These are phyloP conservation scores for Erebia epiphron DNA, from an alignment of 2,888 invertebrate genomes.

Conservation along the genomic window DNA sequence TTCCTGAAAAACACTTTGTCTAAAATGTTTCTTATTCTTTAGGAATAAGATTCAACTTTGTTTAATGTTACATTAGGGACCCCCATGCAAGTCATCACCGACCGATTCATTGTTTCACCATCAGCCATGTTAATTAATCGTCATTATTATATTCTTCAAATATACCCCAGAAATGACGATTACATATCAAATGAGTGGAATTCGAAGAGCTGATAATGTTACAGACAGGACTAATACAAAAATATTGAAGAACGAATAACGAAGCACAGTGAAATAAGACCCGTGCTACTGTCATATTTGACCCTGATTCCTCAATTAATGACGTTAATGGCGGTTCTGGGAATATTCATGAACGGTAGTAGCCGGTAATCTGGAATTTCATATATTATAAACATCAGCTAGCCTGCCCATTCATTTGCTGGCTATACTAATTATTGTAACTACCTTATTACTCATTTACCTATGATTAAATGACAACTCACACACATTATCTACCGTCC, in stretches of 20 bases:
- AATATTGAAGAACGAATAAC: not conserved
- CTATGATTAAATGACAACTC: too few relatives aligned
- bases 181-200: slow-evolving; percentile 58
- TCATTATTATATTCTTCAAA: slow-evolving; percentile 73
- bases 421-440: too few relatives aligned
- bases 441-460: too few relatives aligned
- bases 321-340: too few relatives aligned
- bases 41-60: slow-evolving; percentile 13
- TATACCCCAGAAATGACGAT: slow-evolving; percentile 64
- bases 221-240: slow-evolving; percentile 42
- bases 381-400: too few relatives aligned
- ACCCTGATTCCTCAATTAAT: too few relatives aligned
- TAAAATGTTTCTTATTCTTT: not conserved
- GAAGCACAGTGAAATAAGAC: not conserved
- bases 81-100: slow-evolving; percentile 55
- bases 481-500: too few relatives aligned
- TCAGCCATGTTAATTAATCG: slow-evolving; percentile 74
- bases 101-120: slow-evolving; percentile 69
- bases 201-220: slow-evolving; percentile 44
- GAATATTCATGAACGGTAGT: too few relatives aligned
- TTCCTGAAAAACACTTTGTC: not conserved
- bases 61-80: slow-evolving; percentile 27
- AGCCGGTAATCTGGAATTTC: too few relatives aligned
- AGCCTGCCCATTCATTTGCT: too few relatives aligned
- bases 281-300: too few relatives aligned